phyloP scores from a whole-genome alignment of 2,888 invertebrate genomes.

The Dusona sp. region DNA sequence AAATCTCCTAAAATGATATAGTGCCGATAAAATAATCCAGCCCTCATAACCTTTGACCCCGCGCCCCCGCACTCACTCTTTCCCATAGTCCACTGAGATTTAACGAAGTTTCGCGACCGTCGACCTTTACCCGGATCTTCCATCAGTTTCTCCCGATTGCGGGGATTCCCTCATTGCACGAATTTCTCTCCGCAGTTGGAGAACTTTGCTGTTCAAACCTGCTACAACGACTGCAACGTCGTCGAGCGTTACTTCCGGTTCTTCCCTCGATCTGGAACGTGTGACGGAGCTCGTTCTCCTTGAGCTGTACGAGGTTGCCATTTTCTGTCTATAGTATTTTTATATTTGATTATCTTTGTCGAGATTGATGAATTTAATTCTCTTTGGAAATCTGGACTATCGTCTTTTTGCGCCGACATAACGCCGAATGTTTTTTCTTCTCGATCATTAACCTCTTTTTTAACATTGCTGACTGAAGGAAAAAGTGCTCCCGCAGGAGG shows the following conservation, averaged over 20 bases:
- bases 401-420: conserved; percentile 39
- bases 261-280: conserved; percentile 9
- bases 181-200: conserved; percentile 68
- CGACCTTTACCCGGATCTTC: conserved; percentile 65
- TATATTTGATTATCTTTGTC: neutral
- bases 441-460: conserved; percentile 8
- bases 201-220: conserved; percentile 66
- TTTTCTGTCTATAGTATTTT: conserved; percentile 13
- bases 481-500: neutral
- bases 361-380: neutral
- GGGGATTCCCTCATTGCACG: conserved; percentile 53
- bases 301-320: conserved; percentile 35
- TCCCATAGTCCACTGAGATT: conserved; percentile 46
- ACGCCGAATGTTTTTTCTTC: conserved; percentile 13
- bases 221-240: conserved; percentile 67
- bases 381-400: neutral
- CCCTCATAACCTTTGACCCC: neutral
- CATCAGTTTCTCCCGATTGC: conserved; percentile 18
- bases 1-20: neutral
- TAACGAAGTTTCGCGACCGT: conserved; percentile 54
- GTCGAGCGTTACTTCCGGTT: conserved; percentile 63
- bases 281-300: conserved; percentile 16
- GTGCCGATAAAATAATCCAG: conserved; percentile 5
- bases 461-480: conserved; percentile 1
- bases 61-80: conserved; percentile 58